Evolutionary conservation across 2,888 invertebrate species (phyloP).

Genomic region (Synanthedon vespiformis): DNA sequence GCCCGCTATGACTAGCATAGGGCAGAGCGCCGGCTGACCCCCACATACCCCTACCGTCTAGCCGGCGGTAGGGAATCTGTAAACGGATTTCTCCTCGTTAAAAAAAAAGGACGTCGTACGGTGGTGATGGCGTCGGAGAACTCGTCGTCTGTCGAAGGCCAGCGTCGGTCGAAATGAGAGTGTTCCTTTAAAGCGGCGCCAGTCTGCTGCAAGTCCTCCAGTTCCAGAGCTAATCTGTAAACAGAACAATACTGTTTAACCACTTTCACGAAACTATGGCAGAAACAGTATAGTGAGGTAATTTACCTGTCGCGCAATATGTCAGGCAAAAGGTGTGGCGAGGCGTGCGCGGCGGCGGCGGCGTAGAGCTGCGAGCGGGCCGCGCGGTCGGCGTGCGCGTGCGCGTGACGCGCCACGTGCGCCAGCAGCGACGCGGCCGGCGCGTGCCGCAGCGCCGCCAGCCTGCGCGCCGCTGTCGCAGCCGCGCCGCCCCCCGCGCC

Average conservation of each 20-base stretch:
- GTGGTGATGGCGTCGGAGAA: slow-evolving; percentile 70
- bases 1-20: too few species aligned
- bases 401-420: slow-evolving; percentile 21
- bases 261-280: too few species aligned
- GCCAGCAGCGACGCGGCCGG: slow-evolving; percentile 24
- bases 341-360: slow-evolving; percentile 16
- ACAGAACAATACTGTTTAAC: too few species aligned
- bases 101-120: slow-evolving; percentile 37
- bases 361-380: slow-evolving; percentile 30
- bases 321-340: not conserved
- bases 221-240: slow-evolving; percentile 33
- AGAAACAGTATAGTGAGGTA: too few species aligned
- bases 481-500: slow-evolving; percentile 23
- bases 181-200: slow-evolving; percentile 31
- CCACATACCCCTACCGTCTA: too few species aligned
- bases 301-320: not conserved
- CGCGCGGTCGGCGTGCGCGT: slow-evolving; percentile 29
- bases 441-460: slow-evolving; percentile 30
- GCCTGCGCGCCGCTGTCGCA: slow-evolving; percentile 25
- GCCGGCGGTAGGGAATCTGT: too few species aligned
- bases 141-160: slow-evolving; percentile 65
- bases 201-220: slow-evolving; percentile 39
- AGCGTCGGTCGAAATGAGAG: slow-evolving; percentile 24
- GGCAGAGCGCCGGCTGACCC: too few species aligned
- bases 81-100: too few species aligned